Conservation (phyloP, 2,797 vertebrate genomes). For the Takifugu ocellatus region DNA sequence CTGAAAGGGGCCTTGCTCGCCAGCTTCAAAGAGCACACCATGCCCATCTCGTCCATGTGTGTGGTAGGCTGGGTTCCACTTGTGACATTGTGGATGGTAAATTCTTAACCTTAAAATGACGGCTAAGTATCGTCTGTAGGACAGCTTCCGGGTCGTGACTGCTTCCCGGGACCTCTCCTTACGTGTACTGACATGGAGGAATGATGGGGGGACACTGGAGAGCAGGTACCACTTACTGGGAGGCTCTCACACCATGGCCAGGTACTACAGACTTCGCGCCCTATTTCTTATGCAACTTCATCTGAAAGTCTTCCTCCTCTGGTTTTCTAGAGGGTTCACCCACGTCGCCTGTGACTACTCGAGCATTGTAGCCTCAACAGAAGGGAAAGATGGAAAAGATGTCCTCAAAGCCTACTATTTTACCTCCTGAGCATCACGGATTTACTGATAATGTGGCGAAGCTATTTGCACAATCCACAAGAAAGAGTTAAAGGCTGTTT, state of each 20-base stretch:
- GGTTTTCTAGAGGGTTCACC: constrained; percentile 70
- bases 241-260: constrained; percentile 75
- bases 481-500: constrained; percentile 3
- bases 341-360: constrained; percentile 74
- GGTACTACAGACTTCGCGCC: constrained; percentile 53
- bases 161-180: constrained; percentile 79
- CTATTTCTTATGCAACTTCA: background rate
- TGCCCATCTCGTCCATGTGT: constrained; percentile 73
- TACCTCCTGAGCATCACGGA: constrained; percentile 51
- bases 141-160: constrained; percentile 75
- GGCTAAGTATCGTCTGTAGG: constrained; percentile 49
- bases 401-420: constrained; percentile 75
- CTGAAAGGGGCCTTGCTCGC: constrained; percentile 74
- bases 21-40: constrained; percentile 78
- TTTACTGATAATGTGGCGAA: background rate
- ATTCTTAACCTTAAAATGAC: background rate
- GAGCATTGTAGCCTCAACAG: constrained; percentile 72
- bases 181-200: constrained; percentile 71
- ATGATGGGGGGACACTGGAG: constrained; percentile 59
- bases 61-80: constrained; percentile 71
- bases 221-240: constrained; percentile 76
- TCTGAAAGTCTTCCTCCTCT: background rate
- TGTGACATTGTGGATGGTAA: background rate
- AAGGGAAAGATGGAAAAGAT: constrained; percentile 72
- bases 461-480: constrained; percentile 9